Percentiles rank a stretch among this genome's conserved stretches.
Conservation (phyloP, 2,113 vertebrate species). For the Mionectes macconnelli region DNA sequence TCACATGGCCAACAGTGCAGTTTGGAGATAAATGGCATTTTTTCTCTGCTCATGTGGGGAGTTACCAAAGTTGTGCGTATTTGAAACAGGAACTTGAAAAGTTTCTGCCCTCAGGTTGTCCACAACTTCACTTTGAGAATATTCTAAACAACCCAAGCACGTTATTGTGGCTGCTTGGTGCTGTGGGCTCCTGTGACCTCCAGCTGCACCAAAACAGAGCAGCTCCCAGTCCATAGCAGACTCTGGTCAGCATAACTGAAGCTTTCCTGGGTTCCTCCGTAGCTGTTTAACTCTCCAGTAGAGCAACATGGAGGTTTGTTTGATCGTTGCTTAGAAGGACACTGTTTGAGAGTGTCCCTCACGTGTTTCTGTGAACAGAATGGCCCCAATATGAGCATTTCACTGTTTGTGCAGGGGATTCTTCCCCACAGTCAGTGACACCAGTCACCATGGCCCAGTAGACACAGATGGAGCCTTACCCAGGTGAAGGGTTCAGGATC, state of each 20-base stretch:
- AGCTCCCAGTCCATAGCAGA: neutral
- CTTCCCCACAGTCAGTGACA: neutral
- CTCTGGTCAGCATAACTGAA: neutral
- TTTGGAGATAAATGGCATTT: conserved; percentile 24
- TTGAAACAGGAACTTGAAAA: neutral
- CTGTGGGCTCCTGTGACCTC: neutral
- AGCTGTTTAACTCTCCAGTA: neutral
- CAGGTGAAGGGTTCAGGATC: neutral
- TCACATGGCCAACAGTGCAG: neutral
- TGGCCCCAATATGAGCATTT: neutral
- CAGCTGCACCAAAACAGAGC: neutral
- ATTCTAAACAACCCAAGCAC: neutral
- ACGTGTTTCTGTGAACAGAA: neutral
- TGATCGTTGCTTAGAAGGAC: neutral
- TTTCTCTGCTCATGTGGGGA: neutral
- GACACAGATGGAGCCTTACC: neutral
- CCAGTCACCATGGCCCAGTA: neutral
- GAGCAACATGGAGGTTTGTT: neutral
- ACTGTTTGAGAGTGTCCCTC: neutral
- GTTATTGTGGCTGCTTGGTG: neutral
- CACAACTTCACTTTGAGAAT: neutral
- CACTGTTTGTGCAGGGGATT: neutral
- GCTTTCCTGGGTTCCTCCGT: neutral
- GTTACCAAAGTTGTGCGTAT: neutral
- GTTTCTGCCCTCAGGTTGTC: neutral